Percentiles rank a stretch among this genome's conserved stretches.
These are phyloP conservation scores for Tetraodon nigroviridis DNA, from an alignment of 2,113 vertebrate species.

Conservation along the genomic window DNA sequence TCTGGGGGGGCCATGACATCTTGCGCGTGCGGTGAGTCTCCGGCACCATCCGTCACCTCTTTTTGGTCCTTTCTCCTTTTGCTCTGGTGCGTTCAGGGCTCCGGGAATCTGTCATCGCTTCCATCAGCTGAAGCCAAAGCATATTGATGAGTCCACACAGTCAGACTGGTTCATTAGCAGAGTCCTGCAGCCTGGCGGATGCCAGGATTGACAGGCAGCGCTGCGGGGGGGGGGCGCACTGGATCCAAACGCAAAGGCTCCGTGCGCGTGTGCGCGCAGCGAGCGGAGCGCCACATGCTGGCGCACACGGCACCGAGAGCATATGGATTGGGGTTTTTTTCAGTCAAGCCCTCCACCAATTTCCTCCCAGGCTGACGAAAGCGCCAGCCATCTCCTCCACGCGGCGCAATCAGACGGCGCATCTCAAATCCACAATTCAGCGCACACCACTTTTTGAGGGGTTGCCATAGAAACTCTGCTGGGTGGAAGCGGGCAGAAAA, in stretches of 20 bases:
- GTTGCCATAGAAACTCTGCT: conserved; percentile 79
- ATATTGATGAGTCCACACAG: conserved; percentile 53
- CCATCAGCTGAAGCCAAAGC: conserved; percentile 45
- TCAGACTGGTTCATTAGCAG: conserved; percentile 46
- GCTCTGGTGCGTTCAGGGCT: too few species aligned
- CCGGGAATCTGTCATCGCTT: not conserved
- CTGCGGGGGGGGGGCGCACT: conserved; percentile 60
- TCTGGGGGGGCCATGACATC: not conserved
- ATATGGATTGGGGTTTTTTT: conserved; percentile 66
- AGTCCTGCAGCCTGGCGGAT: conserved; percentile 30
- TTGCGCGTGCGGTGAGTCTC: conserved; percentile 9
- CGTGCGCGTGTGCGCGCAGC: not conserved
- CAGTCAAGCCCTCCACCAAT: conserved; percentile 65
- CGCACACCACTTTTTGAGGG: conserved; percentile 75
- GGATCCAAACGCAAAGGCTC: conserved; percentile 55
- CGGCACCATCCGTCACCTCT: conserved; percentile 7
- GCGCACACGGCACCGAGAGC: conserved; percentile 61
- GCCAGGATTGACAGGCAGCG: conserved; percentile 45
- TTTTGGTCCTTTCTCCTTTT: too few species aligned
- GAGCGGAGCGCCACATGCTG: conserved; percentile 27
- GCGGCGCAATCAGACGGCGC: conserved; percentile 72
- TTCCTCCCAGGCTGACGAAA: conserved; percentile 71
- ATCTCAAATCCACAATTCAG: conserved; percentile 75
- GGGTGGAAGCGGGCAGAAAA: conserved; percentile 74
- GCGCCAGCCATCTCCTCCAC: conserved; percentile 68